Evolutionary conservation across 92 coral and sea anemone species (phyloP).

Genomic region (Epizoanthus rinbou): DNA sequence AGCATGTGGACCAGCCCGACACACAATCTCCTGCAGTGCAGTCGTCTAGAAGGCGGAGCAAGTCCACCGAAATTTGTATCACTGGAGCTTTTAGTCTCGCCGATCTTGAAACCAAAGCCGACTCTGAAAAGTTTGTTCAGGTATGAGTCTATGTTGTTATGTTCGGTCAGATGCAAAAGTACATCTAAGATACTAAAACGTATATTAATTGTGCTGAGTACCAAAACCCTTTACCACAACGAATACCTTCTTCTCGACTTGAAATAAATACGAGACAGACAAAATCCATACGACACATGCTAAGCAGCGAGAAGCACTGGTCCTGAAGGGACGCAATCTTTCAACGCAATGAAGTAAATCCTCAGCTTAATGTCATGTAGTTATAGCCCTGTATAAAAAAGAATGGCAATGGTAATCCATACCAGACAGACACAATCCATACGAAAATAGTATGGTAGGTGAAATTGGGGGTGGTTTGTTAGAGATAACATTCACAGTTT

Average conservation of each 20-base stretch:
- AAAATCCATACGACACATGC: conserved; percentile 10
- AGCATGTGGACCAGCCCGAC: too few relatives aligned
- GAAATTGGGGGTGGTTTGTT: too few relatives aligned
- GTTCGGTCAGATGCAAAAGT: too few relatives aligned
- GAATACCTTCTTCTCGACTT: too few relatives aligned
- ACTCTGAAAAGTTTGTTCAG: conserved; percentile 21
- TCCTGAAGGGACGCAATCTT: conserved; percentile 15
- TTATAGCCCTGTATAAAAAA: conserved; percentile 12
- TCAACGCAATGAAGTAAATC: neutral
- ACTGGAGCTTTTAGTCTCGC: conserved; percentile 30
- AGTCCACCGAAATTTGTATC: neutral
- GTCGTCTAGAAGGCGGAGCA: neutral
- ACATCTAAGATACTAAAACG: too few relatives aligned
- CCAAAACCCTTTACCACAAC: too few relatives aligned
- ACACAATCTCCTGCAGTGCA: too few relatives aligned
- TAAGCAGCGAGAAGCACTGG: conserved; percentile 23
- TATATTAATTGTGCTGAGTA: too few relatives aligned
- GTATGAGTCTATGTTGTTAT: neutral
- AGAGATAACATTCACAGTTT: too few relatives aligned
- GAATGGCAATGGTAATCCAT: too few relatives aligned
- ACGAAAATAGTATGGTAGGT: too few relatives aligned
- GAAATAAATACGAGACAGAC: conserved; percentile 1
- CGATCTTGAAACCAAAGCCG: conserved; percentile 1
- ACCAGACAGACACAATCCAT: too few relatives aligned
- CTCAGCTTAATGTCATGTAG: neutral